Percentiles rank a stretch among this genome's conserved stretches.
Conservation (phyloP, 2,797 vertebrate genomes). For the Manis javanica region DNA sequence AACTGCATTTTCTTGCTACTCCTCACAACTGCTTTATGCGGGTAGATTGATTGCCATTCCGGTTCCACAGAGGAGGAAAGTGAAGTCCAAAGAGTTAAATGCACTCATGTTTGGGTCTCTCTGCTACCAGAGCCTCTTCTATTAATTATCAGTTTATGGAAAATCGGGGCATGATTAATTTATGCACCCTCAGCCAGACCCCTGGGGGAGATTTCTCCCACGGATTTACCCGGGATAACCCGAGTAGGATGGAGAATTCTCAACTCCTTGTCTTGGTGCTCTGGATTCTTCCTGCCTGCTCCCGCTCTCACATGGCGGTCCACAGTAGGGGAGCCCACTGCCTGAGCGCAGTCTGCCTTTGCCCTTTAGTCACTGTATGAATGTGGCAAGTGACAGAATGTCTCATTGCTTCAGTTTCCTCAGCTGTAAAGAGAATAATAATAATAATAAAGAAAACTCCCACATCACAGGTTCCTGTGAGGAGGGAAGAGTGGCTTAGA, state of each 20-base stretch:
- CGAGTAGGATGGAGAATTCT: not conserved
- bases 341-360: not conserved
- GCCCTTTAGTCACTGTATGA: not conserved
- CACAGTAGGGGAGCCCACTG: not conserved
- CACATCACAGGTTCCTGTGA: not conserved
- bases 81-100: not conserved
- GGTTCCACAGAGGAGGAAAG: not conserved
- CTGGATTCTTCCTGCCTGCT: not conserved
- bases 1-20: not conserved
- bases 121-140: not conserved
- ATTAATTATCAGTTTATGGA: not conserved
- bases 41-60: not conserved
- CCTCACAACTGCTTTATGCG: not conserved
- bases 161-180: not conserved
- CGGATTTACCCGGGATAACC: not conserved
- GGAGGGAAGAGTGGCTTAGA: not conserved
- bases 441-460: not conserved
- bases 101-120: not conserved
- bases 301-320: fast-evolving
- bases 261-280: not conserved
- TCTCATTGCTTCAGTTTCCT: not conserved
- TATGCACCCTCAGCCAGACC: not conserved
- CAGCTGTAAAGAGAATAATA: not conserved
- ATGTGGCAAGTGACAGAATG: not conserved
- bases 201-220: not conserved